A percentile compares a stretch with the other conserved stretches of the same genome.
Evolutionary conservation across 1,140 invertebrate genomes (phyloP).

Genomic region (Caenorhabditis latens): DNA sequence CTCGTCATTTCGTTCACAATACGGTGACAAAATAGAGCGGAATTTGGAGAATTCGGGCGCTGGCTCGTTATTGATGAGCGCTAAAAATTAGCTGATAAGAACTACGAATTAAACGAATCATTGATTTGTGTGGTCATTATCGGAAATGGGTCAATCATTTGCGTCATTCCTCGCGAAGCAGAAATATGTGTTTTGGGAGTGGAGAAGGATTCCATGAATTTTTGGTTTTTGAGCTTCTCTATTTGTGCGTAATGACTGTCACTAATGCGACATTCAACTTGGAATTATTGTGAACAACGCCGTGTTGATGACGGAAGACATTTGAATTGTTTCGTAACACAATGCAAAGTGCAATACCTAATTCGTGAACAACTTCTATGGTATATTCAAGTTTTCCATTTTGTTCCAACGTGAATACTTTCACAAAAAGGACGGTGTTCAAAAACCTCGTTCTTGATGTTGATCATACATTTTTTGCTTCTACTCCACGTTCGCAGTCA

Average conservation of each 20-base stretch:
- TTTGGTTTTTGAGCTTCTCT: conserved; percentile 16
- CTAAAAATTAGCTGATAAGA: conserved; percentile 4
- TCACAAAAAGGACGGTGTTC: too few species aligned
- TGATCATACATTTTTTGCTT: too few species aligned
- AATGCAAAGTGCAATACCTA: too few species aligned
- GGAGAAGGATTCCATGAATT: background rate
- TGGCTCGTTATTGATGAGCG: conserved; percentile 24
- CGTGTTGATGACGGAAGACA: too few species aligned
- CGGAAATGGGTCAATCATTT: conserved; percentile 44
- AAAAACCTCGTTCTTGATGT: too few species aligned
- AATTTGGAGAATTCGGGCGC: conserved; percentile 25
- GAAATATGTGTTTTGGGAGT: conserved; percentile 10
- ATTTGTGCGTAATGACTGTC: background rate
- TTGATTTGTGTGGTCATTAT: conserved; percentile 37
- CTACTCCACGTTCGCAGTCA: background rate
- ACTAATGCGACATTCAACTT: background rate
- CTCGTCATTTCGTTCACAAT: background rate
- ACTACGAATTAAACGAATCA: conserved; percentile 28
- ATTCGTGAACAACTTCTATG: too few species aligned
- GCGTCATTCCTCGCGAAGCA: conserved; percentile 22
- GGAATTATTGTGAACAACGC: background rate
- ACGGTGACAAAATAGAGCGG: background rate
- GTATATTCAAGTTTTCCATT: too few species aligned
- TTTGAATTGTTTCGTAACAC: too few species aligned
- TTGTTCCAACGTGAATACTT: too few species aligned